Evolutionary conservation across 2,113 vertebrate genomes (phyloP).

Genomic region (Apteryx mantelli): DNA sequence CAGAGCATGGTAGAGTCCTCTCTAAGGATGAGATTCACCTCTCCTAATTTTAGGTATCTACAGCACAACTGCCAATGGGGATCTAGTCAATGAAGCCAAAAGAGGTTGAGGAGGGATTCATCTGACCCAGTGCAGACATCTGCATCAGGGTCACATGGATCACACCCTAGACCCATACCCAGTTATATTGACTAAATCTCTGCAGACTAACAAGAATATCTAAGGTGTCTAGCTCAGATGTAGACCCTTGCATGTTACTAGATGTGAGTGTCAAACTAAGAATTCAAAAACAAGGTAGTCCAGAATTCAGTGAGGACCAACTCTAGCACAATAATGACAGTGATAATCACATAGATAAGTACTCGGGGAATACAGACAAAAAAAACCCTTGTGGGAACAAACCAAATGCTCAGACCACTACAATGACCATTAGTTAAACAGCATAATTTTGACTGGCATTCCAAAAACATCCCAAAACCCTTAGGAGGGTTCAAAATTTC

Average conservation of each 20-base stretch:
- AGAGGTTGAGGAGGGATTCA: neutral
- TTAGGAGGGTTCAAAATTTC: neutral
- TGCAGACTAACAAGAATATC: accelerated
- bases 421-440: neutral
- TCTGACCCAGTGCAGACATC: neutral
- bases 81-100: neutral
- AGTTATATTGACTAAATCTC: neutral
- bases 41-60: neutral
- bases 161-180: neutral
- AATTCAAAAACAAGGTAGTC: neutral
- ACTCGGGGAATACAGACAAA: neutral
- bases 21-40: neutral
- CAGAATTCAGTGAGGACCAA: neutral
- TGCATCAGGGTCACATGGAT: neutral
- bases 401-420: neutral
- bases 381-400: conserved; percentile 24
- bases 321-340: neutral
- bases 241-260: neutral
- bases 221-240: neutral
- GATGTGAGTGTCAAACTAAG: neutral
- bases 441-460: neutral
- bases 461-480: neutral
- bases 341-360: neutral
- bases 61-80: neutral
- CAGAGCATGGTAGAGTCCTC: neutral